phyloP scores from a whole-genome alignment of 2,797 vertebrate genomes.

The Taeniopygia guttata region DNA sequence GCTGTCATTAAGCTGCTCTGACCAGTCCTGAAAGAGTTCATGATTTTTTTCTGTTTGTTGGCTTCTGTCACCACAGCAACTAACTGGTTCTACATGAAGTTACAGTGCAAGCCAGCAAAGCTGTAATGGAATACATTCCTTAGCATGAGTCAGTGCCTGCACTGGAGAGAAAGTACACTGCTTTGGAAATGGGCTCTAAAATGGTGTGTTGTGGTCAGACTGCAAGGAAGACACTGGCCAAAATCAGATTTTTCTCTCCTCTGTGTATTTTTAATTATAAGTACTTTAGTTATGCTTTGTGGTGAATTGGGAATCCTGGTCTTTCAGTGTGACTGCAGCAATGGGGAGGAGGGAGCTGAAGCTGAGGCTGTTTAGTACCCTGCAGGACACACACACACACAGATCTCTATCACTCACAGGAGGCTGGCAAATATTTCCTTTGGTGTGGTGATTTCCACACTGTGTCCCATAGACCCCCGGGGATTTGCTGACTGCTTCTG shows the following conservation, averaged over 20 bases:
- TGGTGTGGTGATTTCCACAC: background rate
- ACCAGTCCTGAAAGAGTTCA: conserved; percentile 62
- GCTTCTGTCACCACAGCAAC: conserved; percentile 66
- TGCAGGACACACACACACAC: background rate
- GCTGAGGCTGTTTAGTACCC: background rate
- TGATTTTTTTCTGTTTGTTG: conserved; percentile 74
- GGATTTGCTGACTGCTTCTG: background rate
- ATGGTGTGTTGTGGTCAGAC: conserved; percentile 34
- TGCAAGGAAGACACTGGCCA: conserved; percentile 53
- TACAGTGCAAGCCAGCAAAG: conserved; percentile 68
- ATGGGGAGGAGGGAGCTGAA: background rate
- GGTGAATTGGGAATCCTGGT: background rate
- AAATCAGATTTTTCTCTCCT: conserved; percentile 21
- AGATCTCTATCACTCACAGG: background rate
- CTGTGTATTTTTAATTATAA: conserved; percentile 21
- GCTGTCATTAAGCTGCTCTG: conserved; percentile 32
- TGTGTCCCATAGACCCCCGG: background rate
- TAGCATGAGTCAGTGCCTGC: conserved; percentile 73
- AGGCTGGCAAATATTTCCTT: background rate
- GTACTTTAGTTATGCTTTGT: background rate
- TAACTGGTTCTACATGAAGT: conserved; percentile 69
- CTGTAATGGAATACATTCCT: conserved; percentile 84
- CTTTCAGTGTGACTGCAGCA: background rate
- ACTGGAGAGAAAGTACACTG: conserved; percentile 71
- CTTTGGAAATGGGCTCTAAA: conserved; percentile 69